A percentile compares a stretch with the other conserved stretches of the same genome.
Conservation (phyloP, 2,797 vertebrate genomes). For the Emydoidea blandingii region DNA sequence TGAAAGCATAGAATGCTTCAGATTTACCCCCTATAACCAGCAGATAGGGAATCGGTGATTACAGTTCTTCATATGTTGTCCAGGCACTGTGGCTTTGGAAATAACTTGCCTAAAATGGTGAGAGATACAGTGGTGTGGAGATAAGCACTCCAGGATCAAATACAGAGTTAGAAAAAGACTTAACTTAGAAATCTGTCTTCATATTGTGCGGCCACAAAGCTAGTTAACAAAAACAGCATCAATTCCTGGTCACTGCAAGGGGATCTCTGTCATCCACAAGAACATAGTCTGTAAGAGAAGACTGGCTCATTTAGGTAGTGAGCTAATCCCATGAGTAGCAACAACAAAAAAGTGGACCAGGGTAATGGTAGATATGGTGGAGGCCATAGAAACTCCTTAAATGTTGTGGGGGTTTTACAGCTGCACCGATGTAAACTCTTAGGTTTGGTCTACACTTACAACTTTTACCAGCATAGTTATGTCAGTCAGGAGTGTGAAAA, state of each 20-base stretch:
- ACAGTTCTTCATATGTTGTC: background rate
- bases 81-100: background rate
- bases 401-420: background rate
- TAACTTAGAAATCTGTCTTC: background rate
- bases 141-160: background rate
- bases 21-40: background rate
- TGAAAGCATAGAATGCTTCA: background rate
- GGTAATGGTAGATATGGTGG: background rate
- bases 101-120: background rate
- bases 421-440: background rate
- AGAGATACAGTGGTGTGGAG: background rate
- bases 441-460: background rate
- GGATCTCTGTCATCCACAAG: background rate
- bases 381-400: background rate
- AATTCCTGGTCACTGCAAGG: background rate
- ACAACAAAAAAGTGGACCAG: background rate
- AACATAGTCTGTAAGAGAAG: background rate
- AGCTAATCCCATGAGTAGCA: background rate
- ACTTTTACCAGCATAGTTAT: background rate
- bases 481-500: background rate
- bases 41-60: background rate
- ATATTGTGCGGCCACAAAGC: background rate
- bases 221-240: background rate
- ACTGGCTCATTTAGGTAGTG: background rate
- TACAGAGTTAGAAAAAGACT: background rate